Evolutionary conservation across 1,140 invertebrate species (phyloP).

Genomic region (Rhizoglyphus robini): DNA sequence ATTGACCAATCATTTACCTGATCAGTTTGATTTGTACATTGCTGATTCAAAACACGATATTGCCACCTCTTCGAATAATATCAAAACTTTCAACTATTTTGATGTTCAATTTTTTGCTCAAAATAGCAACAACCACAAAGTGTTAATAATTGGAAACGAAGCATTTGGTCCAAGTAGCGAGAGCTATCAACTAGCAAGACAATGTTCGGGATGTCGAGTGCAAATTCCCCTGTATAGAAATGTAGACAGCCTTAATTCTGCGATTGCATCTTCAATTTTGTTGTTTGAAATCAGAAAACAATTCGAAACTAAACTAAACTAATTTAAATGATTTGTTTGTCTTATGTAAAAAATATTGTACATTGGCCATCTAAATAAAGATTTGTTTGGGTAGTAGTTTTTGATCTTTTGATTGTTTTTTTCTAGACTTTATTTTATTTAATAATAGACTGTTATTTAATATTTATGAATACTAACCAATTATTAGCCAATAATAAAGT

Average conservation of each 20-base stretch:
- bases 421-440: too few relatives aligned
- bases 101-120: slow-evolving; percentile 38
- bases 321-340: too few relatives aligned
- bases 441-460: too few relatives aligned
- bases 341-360: too few relatives aligned
- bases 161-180: slow-evolving; percentile 62
- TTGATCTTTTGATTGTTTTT: too few relatives aligned
- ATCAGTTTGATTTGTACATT: slow-evolving; percentile 12
- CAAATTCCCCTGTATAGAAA: slow-evolving; percentile 56
- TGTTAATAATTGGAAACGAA: slow-evolving; percentile 71
- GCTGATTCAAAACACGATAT: slow-evolving; percentile 15
- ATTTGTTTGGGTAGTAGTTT: too few relatives aligned
- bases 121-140: slow-evolving; percentile 33
- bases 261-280: slow-evolving; percentile 62
- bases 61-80: background rate
- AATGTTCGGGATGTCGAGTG: slow-evolving; percentile 37
- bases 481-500: too few relatives aligned
- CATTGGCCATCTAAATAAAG: too few relatives aligned
- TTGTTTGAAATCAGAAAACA: slow-evolving; percentile 70
- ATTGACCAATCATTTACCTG: background rate
- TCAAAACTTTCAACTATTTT: slow-evolving; percentile 49
- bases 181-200: slow-evolving; percentile 43
- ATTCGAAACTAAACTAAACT: slow-evolving; percentile 29
- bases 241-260: slow-evolving; percentile 71
- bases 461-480: too few relatives aligned